Evolutionary conservation across 2,797 vertebrate genomes (phyloP), one percentile per base, ranked within the genome.

Genomic region (Smutsia gigantea): DNA sequence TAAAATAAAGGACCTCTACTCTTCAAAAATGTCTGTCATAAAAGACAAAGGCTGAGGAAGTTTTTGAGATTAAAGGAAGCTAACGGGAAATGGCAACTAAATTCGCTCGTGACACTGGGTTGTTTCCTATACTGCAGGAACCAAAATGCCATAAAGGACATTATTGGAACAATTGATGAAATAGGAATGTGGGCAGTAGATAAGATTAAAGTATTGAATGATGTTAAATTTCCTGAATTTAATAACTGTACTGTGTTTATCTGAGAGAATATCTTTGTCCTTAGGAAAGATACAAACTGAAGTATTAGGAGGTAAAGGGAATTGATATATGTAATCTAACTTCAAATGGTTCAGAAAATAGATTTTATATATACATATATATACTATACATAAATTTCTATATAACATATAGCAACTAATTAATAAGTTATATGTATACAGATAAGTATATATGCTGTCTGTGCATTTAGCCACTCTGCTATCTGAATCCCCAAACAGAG

Each of bases 321-420:
- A 87, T 23, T 68, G 31, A 68, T 92, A 6, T 51, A 37, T 90
- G 23, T 95, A 39, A 93, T 94, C 39, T 85, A 81, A 8, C 29
- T 95, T 95, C 7, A 90, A 79, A 49, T 89, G 13, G 49, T 39
- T 92, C 46, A 53, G 39, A 85, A 96, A 85, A 94, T 39, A 92
- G 66, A 88, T 46, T 55, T 53, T 77, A 31, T 69, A 59, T 25
- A 64, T 46, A 3, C 53, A 42, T 18, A 92, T 57, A 83, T 86
- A 46, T 63, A 83, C n/a, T 64, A 89, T 53, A 39, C 25, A 77
- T 46, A 90, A 4, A n/a, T 86, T 59, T 94, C 21, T 90, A 57
- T 82, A 74, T 85, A 68, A 75, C 64, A 85, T 42, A 53, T 57
- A 59, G 2, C 27, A 91, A 59, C 81, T 64, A 87, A 81, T 83